These are phyloP conservation scores for Leuciscus idus DNA, from an alignment of 2,113 vertebrate species.

Conservation along the genomic window DNA sequence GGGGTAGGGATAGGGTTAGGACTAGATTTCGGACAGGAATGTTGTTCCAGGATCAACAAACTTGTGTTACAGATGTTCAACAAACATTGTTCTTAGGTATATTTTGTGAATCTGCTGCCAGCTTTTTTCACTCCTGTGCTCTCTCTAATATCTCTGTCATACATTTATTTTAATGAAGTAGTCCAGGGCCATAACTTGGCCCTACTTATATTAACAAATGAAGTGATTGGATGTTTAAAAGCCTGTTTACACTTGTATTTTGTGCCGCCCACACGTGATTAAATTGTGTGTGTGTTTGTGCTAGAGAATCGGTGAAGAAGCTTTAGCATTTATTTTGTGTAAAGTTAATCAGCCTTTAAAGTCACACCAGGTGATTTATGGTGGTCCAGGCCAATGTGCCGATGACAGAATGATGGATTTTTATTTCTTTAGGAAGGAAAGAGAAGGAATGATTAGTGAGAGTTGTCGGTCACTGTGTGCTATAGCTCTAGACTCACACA, in stretches of 20 bases:
- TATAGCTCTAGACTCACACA: slow-evolving; percentile 26
- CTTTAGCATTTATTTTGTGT: slow-evolving; percentile 20
- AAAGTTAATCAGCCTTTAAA: slow-evolving; percentile 24
- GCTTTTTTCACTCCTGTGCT: background rate
- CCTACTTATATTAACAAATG: background rate
- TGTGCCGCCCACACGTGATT: background rate
- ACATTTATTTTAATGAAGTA: background rate
- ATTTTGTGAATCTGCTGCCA: background rate
- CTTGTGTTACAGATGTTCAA: too few relatives aligned
- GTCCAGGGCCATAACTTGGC: background rate
- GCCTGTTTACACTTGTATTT: background rate
- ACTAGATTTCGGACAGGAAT: too few relatives aligned
- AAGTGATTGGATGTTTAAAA: background rate
- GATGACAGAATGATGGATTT: slow-evolving; percentile 51
- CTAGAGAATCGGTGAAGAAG: background rate
- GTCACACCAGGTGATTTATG: slow-evolving; percentile 35
- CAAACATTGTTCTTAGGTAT: too few relatives aligned
- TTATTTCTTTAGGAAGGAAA: slow-evolving; percentile 38
- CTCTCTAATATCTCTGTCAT: background rate
- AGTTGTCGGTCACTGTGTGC: slow-evolving; percentile 47
- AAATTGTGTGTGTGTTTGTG: background rate
- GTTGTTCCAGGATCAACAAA: too few relatives aligned
- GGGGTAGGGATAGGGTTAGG: too few relatives aligned
- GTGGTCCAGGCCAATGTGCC: slow-evolving; percentile 24
- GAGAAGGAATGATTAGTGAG: slow-evolving; percentile 37